These are phyloP conservation scores for Apamea anceps DNA, from an alignment of 2,888 invertebrate genomes.

Conservation along the genomic window DNA sequence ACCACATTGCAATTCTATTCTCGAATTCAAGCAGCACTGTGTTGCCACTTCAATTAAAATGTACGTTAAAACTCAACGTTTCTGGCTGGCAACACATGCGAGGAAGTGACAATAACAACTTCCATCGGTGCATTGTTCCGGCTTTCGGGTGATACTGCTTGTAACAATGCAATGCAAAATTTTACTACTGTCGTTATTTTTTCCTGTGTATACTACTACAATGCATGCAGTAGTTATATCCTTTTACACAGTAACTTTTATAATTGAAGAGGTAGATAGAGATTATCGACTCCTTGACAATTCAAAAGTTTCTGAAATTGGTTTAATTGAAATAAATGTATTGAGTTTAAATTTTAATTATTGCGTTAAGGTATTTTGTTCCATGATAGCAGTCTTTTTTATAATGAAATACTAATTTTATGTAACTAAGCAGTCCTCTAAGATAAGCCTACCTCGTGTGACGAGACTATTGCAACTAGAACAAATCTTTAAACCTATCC, in stretches of 20 bases:
- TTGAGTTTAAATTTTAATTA: not conserved
- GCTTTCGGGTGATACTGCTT: slow-evolving; percentile 15
- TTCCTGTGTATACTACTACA: not conserved
- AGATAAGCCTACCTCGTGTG: not conserved
- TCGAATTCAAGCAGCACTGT: slow-evolving; percentile 14
- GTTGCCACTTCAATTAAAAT: slow-evolving; percentile 40
- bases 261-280: not conserved
- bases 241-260: not conserved
- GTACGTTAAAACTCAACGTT: slow-evolving; percentile 19
- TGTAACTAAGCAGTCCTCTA: not conserved
- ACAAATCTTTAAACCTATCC: not conserved
- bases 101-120: slow-evolving; percentile 48
- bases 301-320: not conserved
- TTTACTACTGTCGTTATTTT: not conserved
- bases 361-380: not conserved
- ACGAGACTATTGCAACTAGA: not conserved
- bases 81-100: slow-evolving; percentile 43
- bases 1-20: slow-evolving; percentile 29
- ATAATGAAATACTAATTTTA: not conserved
- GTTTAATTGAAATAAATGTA: not conserved
- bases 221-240: not conserved
- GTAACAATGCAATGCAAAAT: slow-evolving; percentile 2
- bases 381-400: not conserved
- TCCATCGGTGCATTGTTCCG: slow-evolving; percentile 33
- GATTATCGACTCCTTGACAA: not conserved